A percentile compares a stretch with the other conserved stretches of the same genome.
Evolutionary conservation across 53 echinoderm and acorn worm species (phyloP).

Genomic region (Antedon mediterranea): DNA sequence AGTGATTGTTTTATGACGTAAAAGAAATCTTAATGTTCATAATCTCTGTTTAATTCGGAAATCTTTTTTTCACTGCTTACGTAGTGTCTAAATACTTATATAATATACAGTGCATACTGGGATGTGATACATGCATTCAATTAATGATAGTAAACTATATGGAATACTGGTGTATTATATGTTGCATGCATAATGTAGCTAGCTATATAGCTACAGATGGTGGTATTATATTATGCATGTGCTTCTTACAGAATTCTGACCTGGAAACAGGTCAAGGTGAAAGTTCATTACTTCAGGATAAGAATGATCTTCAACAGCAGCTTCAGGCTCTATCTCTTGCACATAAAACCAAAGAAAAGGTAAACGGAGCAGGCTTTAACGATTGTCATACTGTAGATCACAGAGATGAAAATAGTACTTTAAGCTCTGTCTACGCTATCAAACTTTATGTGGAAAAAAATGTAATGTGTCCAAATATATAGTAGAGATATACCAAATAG

Average conservation of each 20-base stretch:
- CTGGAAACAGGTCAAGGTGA: constrained; percentile 1
- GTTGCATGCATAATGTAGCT: not conserved
- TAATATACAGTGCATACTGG: too few species aligned
- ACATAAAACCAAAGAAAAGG: constrained; percentile 53
- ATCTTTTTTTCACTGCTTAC: too few species aligned
- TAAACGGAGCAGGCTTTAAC: not conserved
- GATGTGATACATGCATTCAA: too few species aligned
- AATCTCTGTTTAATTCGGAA: too few species aligned
- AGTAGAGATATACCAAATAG: too few species aligned
- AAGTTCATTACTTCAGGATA: not conserved
- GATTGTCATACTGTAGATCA: too few species aligned
- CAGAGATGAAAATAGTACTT: not conserved
- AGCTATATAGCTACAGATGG: not conserved
- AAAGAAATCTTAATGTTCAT: too few species aligned
- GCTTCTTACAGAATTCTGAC: not conserved
- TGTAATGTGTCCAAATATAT: not conserved
- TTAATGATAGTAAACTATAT: not conserved
- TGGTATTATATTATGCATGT: not conserved
- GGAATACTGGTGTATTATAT: not conserved
- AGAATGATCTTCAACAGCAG: constrained; percentile 32
- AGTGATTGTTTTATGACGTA: too few species aligned
- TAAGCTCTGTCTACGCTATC: not conserved
- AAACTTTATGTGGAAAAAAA: not conserved
- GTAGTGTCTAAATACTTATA: too few species aligned
- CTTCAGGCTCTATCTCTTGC: constrained; percentile 24